A percentile compares a stretch with the other conserved stretches of the same genome.
These are phyloP conservation scores for Sinotaia quadrata DNA, from an alignment of 2,888 invertebrate genomes.

Conservation along the genomic window DNA sequence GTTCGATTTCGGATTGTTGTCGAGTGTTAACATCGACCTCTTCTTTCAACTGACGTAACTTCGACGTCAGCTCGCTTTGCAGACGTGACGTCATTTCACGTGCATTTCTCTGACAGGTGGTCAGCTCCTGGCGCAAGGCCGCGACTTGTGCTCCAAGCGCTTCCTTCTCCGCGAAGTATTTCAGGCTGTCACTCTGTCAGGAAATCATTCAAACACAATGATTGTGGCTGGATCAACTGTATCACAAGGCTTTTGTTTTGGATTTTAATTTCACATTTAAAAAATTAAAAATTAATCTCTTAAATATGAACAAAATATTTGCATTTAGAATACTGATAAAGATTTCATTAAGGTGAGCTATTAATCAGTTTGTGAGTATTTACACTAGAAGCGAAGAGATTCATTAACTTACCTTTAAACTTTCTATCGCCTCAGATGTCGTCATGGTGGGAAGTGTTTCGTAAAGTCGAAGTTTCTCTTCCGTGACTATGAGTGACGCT, in stretches of 20 bases:
- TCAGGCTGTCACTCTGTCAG: slow-evolving; percentile 54
- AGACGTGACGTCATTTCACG: slow-evolving; percentile 13
- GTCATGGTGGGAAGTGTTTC: slow-evolving; percentile 51
- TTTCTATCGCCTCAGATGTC: slow-evolving; percentile 54
- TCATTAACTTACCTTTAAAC: slow-evolving; percentile 44
- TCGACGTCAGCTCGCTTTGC: slow-evolving; percentile 34
- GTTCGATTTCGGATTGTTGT: slow-evolving; percentile 43
- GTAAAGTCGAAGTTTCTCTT: slow-evolving; percentile 54
- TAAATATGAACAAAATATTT: no score
- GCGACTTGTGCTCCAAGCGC: slow-evolving; percentile 43
- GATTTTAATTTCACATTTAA: no score
- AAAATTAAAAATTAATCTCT: no score
- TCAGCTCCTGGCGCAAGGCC: slow-evolving; percentile 16
- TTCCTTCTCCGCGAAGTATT: slow-evolving; percentile 62
- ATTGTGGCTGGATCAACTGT: no score
- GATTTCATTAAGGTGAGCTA: no score
- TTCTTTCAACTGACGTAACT: slow-evolving; percentile 35
- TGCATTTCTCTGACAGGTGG: slow-evolving; percentile 11
- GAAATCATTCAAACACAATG: no score
- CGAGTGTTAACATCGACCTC: slow-evolving; percentile 33
- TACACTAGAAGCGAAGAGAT: no score
- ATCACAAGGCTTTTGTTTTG: no score
- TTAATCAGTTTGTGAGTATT: no score
- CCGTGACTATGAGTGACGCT: slow-evolving; percentile 47
- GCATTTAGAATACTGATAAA: no score